Conservation (phyloP, 35 echinoderm and acorn worm species). For the Stichopus chloronotus region DNA sequence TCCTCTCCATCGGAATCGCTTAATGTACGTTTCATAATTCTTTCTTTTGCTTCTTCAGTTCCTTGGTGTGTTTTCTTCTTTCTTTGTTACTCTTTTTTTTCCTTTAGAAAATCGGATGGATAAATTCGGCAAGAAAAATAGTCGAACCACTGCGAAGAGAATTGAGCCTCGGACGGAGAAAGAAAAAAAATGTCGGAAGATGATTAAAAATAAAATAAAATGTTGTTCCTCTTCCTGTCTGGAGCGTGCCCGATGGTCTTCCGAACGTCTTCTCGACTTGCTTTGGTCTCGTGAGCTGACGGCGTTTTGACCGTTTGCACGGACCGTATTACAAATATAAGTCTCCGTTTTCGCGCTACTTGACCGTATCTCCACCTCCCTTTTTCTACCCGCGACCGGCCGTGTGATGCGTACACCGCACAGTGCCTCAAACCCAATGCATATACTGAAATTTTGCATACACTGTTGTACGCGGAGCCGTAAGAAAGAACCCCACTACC, state of each 20-base stretch:
- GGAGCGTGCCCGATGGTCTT: slow-evolving; percentile 31
- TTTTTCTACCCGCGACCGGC: background rate
- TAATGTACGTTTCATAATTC: slow-evolving; percentile 62
- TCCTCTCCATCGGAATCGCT: slow-evolving; percentile 66
- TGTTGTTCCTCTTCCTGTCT: background rate
- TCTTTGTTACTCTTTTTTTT: background rate
- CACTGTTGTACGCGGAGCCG: too few relatives aligned
- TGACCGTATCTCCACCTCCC: background rate
- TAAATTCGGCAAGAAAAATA: background rate
- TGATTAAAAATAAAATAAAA: background rate
- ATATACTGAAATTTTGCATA: too few relatives aligned
- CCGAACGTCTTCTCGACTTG: slow-evolving; percentile 27
- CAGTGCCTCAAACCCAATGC: background rate
- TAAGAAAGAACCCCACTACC: too few relatives aligned
- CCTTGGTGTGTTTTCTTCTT: too few relatives aligned
- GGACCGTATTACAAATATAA: slow-evolving; percentile 35
- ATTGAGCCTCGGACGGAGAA: background rate
- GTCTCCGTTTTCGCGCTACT: background rate
- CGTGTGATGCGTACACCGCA: background rate
- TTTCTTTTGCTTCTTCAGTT: background rate
- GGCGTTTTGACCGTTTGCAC: slow-evolving; percentile 45
- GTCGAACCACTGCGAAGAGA: background rate
- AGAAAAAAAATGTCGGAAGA: background rate
- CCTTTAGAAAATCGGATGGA: background rate
- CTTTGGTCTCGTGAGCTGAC: slow-evolving; percentile 1